A percentile compares a stretch with the other conserved stretches of the same genome.
Evolutionary conservation across 2,888 invertebrate species (phyloP).

Genomic region (Lasiommata megera): DNA sequence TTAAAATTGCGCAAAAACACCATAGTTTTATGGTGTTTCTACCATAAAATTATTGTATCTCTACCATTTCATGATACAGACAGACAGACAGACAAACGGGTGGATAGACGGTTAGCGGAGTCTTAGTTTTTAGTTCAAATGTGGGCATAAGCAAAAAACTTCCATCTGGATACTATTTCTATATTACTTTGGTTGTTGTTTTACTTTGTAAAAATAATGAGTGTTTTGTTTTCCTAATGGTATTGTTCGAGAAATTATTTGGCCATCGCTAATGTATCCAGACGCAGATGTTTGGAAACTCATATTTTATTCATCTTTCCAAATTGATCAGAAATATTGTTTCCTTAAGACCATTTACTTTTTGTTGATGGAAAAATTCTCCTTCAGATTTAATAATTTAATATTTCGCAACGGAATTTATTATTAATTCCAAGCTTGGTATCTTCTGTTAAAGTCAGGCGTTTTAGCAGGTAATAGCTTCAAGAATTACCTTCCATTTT

Average conservation of each 20-base stretch:
- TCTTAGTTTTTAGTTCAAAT: no score
- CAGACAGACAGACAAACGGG: no score
- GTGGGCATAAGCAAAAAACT: no score
- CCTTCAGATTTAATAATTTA: constrained; percentile 20
- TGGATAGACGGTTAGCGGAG: no score
- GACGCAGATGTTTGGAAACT: constrained; percentile 22
- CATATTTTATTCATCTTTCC: constrained; percentile 17
- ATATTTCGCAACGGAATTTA: constrained; percentile 22
- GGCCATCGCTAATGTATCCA: constrained; percentile 15
- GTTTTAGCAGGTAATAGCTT: constrained; percentile 59
- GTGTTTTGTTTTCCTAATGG: constrained; percentile 14
- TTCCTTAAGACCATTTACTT: constrained; percentile 14
- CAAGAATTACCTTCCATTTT: constrained; percentile 62
- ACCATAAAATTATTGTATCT: no score
- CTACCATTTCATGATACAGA: no score
- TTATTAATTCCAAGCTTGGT: constrained; percentile 57
- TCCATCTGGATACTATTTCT: no score
- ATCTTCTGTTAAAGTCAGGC: constrained; percentile 54
- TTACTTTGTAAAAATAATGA: constrained; percentile 10
- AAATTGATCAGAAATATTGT: constrained; percentile 20
- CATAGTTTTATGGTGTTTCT: no score
- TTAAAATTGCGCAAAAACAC: no score
- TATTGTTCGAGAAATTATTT: constrained; percentile 22
- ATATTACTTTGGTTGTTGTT: neutral
- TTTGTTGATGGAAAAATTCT: constrained; percentile 20